Percentiles rank a stretch among this genome's conserved stretches.
Conservation (phyloP, 2,113 vertebrate genomes). For the Arizona elegans region DNA sequence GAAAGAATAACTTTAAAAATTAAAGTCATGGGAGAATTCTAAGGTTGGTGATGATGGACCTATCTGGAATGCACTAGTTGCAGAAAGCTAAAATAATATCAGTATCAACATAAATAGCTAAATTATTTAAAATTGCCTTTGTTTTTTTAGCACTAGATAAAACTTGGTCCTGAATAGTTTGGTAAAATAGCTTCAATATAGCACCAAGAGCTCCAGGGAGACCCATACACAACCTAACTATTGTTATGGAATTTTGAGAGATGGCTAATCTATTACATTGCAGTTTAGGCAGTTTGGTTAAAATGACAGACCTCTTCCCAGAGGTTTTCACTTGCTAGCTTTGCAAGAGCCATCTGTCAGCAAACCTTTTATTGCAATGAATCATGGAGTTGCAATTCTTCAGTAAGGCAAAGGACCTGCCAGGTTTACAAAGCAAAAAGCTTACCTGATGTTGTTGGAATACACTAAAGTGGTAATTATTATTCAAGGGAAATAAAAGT, state of each 20-base stretch:
- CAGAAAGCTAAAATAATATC: not conserved
- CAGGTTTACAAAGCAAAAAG: constrained; percentile 35
- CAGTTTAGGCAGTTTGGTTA: constrained; percentile 51
- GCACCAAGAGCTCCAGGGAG: not conserved
- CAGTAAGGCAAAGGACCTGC: constrained; percentile 25
- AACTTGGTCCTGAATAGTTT: constrained; percentile 6
- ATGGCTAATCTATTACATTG: constrained; percentile 38
- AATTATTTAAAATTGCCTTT: not conserved
- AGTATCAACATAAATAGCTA: accelerated
- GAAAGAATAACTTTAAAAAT: not conserved
- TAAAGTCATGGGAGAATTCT: not conserved
- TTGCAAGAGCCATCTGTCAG: constrained; percentile 50
- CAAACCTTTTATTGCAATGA: constrained; percentile 48
- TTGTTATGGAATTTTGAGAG: constrained; percentile 31
- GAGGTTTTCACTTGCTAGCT: constrained; percentile 49
- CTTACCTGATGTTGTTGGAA: not conserved
- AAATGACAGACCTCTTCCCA: constrained; percentile 50
- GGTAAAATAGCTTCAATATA: constrained; percentile 2
- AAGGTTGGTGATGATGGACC: not conserved
- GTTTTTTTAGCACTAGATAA: not conserved
- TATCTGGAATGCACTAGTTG: not conserved
- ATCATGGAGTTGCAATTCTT: constrained; percentile 24
- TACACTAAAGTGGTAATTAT: constrained; percentile 3
- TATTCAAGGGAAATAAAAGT: constrained; percentile 13
- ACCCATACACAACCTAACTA: not conserved